A percentile compares a stretch with the other conserved stretches of the same genome.
Conservation (phyloP, 2,113 vertebrate species). For the Megaleporinus macrocephalus region DNA sequence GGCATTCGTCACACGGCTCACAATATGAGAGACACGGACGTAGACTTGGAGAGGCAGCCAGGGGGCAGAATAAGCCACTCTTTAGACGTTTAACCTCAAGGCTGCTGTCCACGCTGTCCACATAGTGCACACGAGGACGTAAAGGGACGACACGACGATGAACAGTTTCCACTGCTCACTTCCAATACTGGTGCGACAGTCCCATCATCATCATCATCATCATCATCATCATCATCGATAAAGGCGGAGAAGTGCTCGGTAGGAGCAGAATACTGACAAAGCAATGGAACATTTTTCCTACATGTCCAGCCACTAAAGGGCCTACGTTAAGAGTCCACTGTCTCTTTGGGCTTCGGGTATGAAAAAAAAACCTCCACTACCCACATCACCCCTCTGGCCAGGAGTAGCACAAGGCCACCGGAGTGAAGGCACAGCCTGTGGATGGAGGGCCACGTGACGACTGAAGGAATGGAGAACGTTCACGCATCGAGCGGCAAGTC, state of each 20-base stretch:
- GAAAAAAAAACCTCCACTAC: background rate
- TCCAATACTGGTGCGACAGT: slow-evolving; percentile 65
- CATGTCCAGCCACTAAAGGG: background rate
- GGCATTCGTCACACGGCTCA: slow-evolving; percentile 78
- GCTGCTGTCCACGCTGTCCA: slow-evolving; percentile 56
- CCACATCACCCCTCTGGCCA: background rate
- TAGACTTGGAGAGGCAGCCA: slow-evolving; percentile 14
- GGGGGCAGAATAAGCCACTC: slow-evolving; percentile 17
- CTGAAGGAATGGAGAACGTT: background rate
- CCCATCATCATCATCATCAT: slow-evolving; percentile 42
- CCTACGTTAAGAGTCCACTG: background rate
- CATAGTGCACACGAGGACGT: slow-evolving; percentile 64
- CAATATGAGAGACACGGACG: slow-evolving; percentile 57
- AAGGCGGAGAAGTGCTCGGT: slow-evolving; percentile 45
- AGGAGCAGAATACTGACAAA: slow-evolving; percentile 49
- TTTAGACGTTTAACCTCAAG: slow-evolving; percentile 30
- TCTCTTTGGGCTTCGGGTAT: background rate
- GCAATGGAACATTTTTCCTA: background rate
- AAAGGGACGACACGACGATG: slow-evolving; percentile 42
- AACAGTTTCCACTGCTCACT: slow-evolving; percentile 62
- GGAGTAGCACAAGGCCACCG: background rate
- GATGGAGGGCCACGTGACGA: background rate
- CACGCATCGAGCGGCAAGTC: background rate
- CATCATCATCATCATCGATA: slow-evolving; percentile 24
- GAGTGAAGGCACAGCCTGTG: background rate